Evolutionary conservation across 1,140 invertebrate species (phyloP).

Genomic region (Drosophila nebulosa): DNA sequence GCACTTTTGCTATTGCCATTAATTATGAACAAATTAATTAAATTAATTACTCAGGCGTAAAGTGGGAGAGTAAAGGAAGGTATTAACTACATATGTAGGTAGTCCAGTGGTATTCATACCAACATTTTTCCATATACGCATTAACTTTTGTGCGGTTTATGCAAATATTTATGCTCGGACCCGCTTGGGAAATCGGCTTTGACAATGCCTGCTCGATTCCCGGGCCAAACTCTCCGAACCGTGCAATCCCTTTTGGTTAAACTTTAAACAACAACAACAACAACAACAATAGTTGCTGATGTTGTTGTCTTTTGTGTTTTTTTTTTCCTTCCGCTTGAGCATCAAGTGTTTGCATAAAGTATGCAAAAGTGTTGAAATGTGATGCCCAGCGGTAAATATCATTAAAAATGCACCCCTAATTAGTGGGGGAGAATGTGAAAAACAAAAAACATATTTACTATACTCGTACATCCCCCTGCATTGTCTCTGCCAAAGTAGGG

Average conservation of each 20-base stretch:
- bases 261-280: conserved; percentile 44
- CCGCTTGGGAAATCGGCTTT: conserved; percentile 42
- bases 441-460: background rate
- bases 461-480: too few species aligned
- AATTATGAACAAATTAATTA: conserved; percentile 67
- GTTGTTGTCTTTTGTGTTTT: background rate
- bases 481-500: background rate
- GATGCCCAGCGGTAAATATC: conserved; percentile 16
- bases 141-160: conserved; percentile 41
- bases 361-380: conserved; percentile 22
- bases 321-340: conserved; percentile 2
- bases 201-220: conserved; percentile 15
- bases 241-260: conserved; percentile 44
- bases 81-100: background rate
- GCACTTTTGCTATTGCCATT: conserved; percentile 46
- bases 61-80: conserved; percentile 10
- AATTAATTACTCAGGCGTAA: conserved; percentile 60
- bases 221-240: conserved; percentile 10
- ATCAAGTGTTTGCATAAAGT: background rate
- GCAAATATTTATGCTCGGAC: conserved; percentile 47
- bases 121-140: conserved; percentile 8
- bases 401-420: conserved; percentile 38
- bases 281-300: too few species aligned
- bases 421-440: background rate
- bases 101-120: background rate